Percentiles rank a stretch among this genome's conserved stretches.
Conservation (phyloP, 2,888 invertebrate genomes). For the Amblyjoppa fuscipennis region DNA sequence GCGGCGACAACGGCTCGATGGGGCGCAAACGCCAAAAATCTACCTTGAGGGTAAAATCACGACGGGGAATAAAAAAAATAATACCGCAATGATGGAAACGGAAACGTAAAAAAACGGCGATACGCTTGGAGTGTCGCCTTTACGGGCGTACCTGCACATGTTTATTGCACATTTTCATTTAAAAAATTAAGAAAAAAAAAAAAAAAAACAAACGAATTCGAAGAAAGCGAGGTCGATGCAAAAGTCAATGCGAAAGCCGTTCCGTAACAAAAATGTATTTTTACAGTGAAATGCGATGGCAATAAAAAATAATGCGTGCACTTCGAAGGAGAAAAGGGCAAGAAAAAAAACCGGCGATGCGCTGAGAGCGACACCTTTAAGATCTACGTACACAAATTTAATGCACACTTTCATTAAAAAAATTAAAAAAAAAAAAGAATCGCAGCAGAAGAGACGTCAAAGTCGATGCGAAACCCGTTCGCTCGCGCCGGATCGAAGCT, state of each 20-base stretch:
- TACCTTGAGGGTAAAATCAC: constrained; percentile 15
- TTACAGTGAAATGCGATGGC: constrained; percentile 13
- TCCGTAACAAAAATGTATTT: not conserved
- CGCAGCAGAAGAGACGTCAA: not conserved
- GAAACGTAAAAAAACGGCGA: constrained; percentile 3
- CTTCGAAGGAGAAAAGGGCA: constrained; percentile 24
- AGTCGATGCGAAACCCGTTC: not conserved
- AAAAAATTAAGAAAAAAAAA: constrained; percentile 7
- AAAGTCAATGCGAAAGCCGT: too few species aligned
- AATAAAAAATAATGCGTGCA: not conserved
- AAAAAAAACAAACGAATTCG: not conserved
- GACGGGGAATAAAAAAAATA: constrained; percentile 27
- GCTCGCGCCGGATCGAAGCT: too few species aligned
- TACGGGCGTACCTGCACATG: constrained; percentile 14
- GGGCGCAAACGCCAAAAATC: not conserved
- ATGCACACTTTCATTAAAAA: not conserved
- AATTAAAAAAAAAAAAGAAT: not conserved
- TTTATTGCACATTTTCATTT: not conserved
- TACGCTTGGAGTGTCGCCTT: constrained; percentile 21
- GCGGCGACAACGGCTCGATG: too few species aligned
- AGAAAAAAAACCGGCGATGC: constrained; percentile 18
- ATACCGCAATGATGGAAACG: constrained; percentile 35
- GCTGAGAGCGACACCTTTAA: constrained; percentile 15
- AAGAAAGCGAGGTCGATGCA: not conserved
- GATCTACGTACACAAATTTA: constrained; percentile 26